Evolutionary conservation across 2,113 vertebrate genomes (phyloP), one percentile per base, ranked within the genome.

Genomic region (Spea multiplicata): DNA sequence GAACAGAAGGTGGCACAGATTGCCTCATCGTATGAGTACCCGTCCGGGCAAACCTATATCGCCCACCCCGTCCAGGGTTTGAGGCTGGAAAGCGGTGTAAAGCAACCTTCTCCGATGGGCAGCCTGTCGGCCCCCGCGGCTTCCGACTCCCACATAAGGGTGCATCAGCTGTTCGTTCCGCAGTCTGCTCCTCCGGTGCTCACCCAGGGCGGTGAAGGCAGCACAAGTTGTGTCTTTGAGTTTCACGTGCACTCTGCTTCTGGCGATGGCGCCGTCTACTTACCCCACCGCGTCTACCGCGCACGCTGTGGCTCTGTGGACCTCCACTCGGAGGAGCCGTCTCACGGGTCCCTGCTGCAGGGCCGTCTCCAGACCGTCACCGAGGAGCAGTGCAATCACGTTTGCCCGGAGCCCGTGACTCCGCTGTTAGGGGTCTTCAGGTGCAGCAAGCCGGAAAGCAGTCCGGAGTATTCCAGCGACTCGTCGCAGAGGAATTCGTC

Each of bases 401-500:
- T 87, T 44, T 92, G 90, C 81, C 92, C 95, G 0, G 96, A 96
- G 85, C 81, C 93, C 50, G 91, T 90, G 1, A 81, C 93, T 75
- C 93, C 96, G 50, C 88, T 91, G 48, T 90, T 88, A 82, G 96
- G 89, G 84, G 89, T 94, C 82, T 83, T 94, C 50, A 90, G 94
- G 82, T 90, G 94, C 75, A 90, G 87, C 81, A 83, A 84, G 74
- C 94, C 90, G 62, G 92, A 96, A 90, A 91, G 92, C 88, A 97
- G 95, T 86, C 95, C 95, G 3, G 96, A 97, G 50, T 94, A 93
- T 66, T 97, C 94, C 81, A 98, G 96, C 83, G 97, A 98, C 91
- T 98, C 97, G 71, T 93, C 92, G 82, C 93, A 93, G 83, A 86
- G 96, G 86, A 91, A 93, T 82, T 99, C 95, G 83, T 98, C 96